Base-by-base conservation (phyloP, 2,888 invertebrate genomes). In the Cosmia pyralina region DNA sequence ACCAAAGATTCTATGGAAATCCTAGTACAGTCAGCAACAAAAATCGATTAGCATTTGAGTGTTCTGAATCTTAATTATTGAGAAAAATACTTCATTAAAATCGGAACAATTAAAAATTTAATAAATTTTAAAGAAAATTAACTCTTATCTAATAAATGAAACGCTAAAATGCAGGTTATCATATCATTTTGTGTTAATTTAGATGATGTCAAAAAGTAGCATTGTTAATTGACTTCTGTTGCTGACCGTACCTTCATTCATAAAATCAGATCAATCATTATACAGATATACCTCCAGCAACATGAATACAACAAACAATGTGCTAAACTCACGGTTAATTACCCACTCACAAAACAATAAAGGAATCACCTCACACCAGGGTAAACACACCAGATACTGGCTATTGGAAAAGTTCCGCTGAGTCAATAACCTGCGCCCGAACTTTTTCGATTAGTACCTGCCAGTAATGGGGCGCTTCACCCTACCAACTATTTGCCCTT, bases 401-500 rank as follows among this genome's bases (percentile, higher is more conserved):
- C 88, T 90, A 91, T 91, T 91, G 88, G 87, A 86, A 91, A 91
- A 91, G 87, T 91, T 91, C 69, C 72, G 67, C 69, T 46, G 88
- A 90, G 91, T 90, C 90, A 90, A 90, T 91, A 90, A 91, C 90
- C 90, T 87, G 87, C 83, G 75, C 75, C 67, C 77, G 81, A 91
- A 91, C 87, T 91, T 91, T 91, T 91, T 91, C 91, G 90, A 91
- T 91, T 91, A 91, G 87, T 91, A 91, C 91, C 91, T 91, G 91
- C 89, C 88, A 87, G 87, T 88, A 87, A 87, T 88, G 84, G 88
- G 85, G 81, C 67, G 84, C 84, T 78, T 88, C 87, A 87, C 89
- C 90, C 90, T 85, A 84, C 82, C 77, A 85, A 85, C 84, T 85
- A 83, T 88, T 82, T 82, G 60, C 87, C 85, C 88, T 84, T 87